Conservation (phyloP, 2,888 invertebrate species). For the Tenthredo distinguenda region DNA sequence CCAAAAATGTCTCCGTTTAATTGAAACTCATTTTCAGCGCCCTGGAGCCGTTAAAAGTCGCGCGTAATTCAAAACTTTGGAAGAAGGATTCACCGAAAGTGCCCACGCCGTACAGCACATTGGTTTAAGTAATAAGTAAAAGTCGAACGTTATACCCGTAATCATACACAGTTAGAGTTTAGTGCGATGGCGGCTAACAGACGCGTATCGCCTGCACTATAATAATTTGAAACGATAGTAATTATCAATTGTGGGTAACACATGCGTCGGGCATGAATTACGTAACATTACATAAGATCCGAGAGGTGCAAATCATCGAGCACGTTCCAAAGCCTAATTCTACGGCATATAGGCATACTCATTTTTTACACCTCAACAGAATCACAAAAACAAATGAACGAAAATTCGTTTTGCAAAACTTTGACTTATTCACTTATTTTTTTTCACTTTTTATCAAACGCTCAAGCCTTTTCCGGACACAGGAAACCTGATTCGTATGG, state of each 20-base stretch:
- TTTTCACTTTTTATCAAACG: not conserved
- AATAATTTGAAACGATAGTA: conserved; percentile 43
- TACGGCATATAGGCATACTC: not conserved
- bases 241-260: conserved; percentile 28
- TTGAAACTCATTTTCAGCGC: not conserved
- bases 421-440: not conserved
- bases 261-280: conserved; percentile 7
- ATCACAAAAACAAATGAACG: not conserved
- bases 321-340: not conserved
- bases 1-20: not conserved
- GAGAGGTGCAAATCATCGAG: not conserved
- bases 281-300: conserved; percentile 24
- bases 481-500: no score
- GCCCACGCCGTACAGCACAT: not conserved
- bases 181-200: not conserved
- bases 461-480: not conserved
- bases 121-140: not conserved
- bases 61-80: not conserved
- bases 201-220: conserved; percentile 17
- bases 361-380: not conserved
- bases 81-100: not conserved
- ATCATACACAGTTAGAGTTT: not conserved
- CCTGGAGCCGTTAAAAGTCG: not conserved
- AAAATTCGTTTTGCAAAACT: not conserved
- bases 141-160: not conserved